Evolutionary conservation across 2,888 invertebrate genomes (phyloP).

Genomic region (Chromoteleia sp.): DNA sequence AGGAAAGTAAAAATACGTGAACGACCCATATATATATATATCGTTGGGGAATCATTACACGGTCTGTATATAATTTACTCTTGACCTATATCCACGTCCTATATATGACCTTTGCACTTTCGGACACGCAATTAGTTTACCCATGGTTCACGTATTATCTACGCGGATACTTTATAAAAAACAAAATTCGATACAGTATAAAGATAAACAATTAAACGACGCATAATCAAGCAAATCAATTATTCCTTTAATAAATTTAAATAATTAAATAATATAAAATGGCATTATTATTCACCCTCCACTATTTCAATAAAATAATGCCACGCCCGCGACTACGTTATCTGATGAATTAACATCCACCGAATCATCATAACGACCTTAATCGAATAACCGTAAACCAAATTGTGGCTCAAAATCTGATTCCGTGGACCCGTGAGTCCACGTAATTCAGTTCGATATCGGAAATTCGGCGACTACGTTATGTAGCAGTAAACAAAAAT

Average conservation of each 20-base stretch:
- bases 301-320: no score
- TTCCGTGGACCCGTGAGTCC: no score
- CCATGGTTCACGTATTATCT: slow-evolving; percentile 39
- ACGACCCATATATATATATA: slow-evolving; percentile 55
- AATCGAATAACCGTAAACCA: slow-evolving; percentile 9
- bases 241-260: no score
- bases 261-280: no score
- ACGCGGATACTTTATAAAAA: slow-evolving; percentile 14
- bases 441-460: no score
- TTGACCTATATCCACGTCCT: slow-evolving; percentile 64
- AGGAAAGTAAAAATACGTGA: slow-evolving; percentile 6
- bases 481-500: no score
- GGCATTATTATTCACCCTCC: no score
- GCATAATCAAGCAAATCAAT: no score
- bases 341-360: slow-evolving; percentile 2
- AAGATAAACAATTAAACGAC: not conserved
- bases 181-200: not conserved
- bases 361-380: slow-evolving; percentile 10
- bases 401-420: slow-evolving; percentile 14
- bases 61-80: slow-evolving; percentile 66
- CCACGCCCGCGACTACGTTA: no score
- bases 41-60: slow-evolving; percentile 56
- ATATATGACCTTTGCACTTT: slow-evolving; percentile 61
- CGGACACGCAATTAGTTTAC: slow-evolving; percentile 24
- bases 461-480: no score